Conservation (phyloP, 2,797 vertebrate genomes). For the Ctenopoma multispine region DNA sequence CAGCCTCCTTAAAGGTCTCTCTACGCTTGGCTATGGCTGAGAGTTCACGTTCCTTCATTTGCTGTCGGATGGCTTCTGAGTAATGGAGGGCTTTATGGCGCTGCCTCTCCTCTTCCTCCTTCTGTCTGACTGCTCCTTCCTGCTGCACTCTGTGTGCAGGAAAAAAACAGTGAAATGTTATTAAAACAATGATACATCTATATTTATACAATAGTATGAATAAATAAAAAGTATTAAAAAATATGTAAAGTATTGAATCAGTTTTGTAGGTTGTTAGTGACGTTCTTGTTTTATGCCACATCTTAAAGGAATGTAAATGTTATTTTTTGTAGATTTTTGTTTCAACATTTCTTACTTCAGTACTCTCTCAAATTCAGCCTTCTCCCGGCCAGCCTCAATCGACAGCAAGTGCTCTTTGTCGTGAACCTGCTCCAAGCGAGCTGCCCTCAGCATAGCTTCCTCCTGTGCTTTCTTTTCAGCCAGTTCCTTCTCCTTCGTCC, state of each 20-base stretch:
- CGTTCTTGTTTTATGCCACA: background rate
- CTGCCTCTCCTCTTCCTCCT: conserved; percentile 75
- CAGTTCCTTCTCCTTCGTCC: conserved; percentile 85
- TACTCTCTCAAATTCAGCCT: conserved; percentile 87
- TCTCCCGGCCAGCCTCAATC: conserved; percentile 86
- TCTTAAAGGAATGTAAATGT: background rate
- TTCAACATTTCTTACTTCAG: conserved; percentile 80
- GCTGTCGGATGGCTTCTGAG: conserved; percentile 79
- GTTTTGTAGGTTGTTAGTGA: background rate
- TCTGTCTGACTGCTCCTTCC: conserved; percentile 81
- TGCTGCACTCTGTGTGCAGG: conserved; percentile 80
- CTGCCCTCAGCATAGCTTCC: conserved; percentile 76
- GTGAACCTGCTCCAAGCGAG: conserved; percentile 85
- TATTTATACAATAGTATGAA: background rate
- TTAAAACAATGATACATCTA: background rate
- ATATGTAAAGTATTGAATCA: no score
- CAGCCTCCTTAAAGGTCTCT: conserved; percentile 82
- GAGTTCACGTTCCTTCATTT: conserved; percentile 86
- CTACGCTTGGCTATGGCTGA: conserved; percentile 72
- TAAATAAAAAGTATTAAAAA: background rate
- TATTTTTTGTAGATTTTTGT: no score
- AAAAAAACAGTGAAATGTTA: background rate
- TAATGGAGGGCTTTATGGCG: conserved; percentile 63
- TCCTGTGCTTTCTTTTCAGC: conserved; percentile 71
- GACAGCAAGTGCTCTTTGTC: conserved; percentile 86